Percentiles rank a stretch among this genome's conserved stretches.
These are phyloP conservation scores for Caenorhabditis sp. DNA, from an alignment of 2,888 invertebrate species.

Conservation along the genomic window DNA sequence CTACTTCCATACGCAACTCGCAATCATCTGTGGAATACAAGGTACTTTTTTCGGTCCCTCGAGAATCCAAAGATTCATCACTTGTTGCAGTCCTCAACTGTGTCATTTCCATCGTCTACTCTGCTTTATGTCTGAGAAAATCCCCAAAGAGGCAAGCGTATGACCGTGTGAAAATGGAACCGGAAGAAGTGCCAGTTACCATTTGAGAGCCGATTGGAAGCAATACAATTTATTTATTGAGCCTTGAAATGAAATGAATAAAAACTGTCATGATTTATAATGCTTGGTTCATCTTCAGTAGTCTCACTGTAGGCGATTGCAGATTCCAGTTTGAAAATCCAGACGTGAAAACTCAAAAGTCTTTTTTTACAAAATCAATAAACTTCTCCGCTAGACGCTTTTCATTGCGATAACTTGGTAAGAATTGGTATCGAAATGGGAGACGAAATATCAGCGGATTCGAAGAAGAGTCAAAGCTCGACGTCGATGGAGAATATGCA, in stretches of 20 bases:
- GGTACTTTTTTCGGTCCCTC: conserved; percentile 15
- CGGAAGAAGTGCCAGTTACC: conserved; percentile 45
- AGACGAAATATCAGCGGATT: conserved; percentile 41
- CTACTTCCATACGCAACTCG: conserved; percentile 56
- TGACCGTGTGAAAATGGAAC: conserved; percentile 44
- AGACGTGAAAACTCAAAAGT: background rate
- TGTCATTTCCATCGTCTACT: conserved; percentile 45
- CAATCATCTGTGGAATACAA: conserved; percentile 48
- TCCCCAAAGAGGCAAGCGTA: conserved; percentile 46
- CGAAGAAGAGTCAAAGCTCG: conserved; percentile 24
- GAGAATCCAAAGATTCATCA: conserved; percentile 12
- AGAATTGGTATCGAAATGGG: conserved; percentile 52
- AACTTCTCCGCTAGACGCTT: no score
- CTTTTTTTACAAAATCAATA: background rate
- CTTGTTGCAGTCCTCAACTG: conserved; percentile 51
- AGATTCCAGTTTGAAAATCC: background rate
- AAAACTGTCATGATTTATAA: no score
- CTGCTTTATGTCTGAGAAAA: conserved; percentile 32
- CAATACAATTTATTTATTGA: conserved; percentile 3
- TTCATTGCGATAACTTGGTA: conserved; percentile 22
- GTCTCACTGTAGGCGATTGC: no score
- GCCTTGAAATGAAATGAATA: background rate
- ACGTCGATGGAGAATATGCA: conserved; percentile 50
- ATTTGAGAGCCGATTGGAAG: conserved; percentile 19
- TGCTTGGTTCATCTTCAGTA: no score